Conservation (phyloP, 2,113 vertebrate genomes). For the Lycocorax pyrrhopterus region DNA sequence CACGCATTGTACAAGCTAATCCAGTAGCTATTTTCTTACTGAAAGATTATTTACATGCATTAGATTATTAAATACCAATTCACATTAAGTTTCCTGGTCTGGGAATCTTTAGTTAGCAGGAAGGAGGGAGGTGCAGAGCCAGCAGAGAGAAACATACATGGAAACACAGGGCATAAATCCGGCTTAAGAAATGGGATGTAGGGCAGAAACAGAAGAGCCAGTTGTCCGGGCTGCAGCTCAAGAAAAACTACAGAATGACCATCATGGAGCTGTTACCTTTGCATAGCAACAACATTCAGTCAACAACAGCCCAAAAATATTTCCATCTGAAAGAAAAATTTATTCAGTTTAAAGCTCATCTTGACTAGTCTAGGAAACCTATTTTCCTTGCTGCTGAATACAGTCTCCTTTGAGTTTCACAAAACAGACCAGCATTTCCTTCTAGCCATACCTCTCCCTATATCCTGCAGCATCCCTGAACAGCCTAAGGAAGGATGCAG, state of each 20-base stretch:
- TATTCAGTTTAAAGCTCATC: not conserved
- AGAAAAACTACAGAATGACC: not conserved
- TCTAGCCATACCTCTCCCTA: not conserved
- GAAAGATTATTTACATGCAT: not conserved
- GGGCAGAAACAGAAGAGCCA: not conserved
- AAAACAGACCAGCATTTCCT: not conserved
- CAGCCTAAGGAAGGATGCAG: not conserved
- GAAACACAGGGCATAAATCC: not conserved
- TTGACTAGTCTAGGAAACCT: not conserved
- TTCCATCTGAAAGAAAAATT: not conserved
- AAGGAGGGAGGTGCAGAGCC: not conserved
- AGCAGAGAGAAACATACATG: not conserved
- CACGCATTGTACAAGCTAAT: not conserved
- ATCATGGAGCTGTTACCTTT: not conserved
- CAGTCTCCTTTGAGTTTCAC: not conserved
- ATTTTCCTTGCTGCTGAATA: not conserved
- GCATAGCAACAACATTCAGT: not conserved
- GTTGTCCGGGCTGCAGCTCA: not conserved
- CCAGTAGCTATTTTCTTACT: not conserved
- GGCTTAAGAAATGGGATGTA: not conserved
- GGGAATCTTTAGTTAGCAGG: not conserved
- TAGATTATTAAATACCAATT: not conserved
- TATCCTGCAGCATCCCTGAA: not conserved
- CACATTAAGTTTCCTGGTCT: not conserved
- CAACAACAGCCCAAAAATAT: not conserved